These are phyloP conservation scores for Stegastes partitus DNA, from an alignment of 2,113 vertebrate species.

Conservation along the genomic window DNA sequence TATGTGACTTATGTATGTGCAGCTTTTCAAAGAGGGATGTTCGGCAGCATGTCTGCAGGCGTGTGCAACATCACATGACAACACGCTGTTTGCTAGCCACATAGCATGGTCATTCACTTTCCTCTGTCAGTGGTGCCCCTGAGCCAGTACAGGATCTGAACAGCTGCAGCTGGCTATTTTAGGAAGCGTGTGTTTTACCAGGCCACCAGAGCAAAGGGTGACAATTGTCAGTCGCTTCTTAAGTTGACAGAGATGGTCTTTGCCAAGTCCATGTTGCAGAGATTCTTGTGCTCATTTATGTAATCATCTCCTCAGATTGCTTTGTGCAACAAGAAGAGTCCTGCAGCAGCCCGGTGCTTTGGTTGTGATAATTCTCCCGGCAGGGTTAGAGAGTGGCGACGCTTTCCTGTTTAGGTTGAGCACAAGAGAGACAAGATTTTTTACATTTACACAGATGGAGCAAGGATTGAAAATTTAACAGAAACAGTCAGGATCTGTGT, in stretches of 20 bases:
- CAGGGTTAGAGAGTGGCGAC: background rate
- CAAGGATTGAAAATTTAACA: slow-evolving; percentile 24
- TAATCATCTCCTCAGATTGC: background rate
- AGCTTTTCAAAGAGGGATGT: background rate
- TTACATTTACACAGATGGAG: slow-evolving; percentile 46
- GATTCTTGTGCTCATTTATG: slow-evolving; percentile 10
- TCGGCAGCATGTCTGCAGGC: slow-evolving; percentile 19
- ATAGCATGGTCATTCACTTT: slow-evolving; percentile 50
- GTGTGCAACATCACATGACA: slow-evolving; percentile 41
- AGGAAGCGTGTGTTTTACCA: slow-evolving; percentile 65
- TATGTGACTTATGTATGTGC: background rate
- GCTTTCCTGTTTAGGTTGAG: slow-evolving; percentile 5
- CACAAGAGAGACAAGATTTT: background rate
- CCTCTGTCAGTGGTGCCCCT: slow-evolving; percentile 44
- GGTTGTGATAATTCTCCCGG: background rate
- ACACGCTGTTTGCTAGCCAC: slow-evolving; percentile 9
- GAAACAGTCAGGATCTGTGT: slow-evolving; percentile 28
- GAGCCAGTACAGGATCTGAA: slow-evolving; percentile 76
- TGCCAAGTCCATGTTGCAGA: slow-evolving; percentile 19
- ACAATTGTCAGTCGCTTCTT: slow-evolving; percentile 61
- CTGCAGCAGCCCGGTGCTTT: background rate
- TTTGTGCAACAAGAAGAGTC: background rate
- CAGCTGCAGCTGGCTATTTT: slow-evolving; percentile 84
- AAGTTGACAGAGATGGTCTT: slow-evolving; percentile 20
- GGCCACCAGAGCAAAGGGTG: slow-evolving; percentile 67